Evolutionary conservation across 1,140 invertebrate genomes (phyloP).

Genomic region (Cydia strobilella): DNA sequence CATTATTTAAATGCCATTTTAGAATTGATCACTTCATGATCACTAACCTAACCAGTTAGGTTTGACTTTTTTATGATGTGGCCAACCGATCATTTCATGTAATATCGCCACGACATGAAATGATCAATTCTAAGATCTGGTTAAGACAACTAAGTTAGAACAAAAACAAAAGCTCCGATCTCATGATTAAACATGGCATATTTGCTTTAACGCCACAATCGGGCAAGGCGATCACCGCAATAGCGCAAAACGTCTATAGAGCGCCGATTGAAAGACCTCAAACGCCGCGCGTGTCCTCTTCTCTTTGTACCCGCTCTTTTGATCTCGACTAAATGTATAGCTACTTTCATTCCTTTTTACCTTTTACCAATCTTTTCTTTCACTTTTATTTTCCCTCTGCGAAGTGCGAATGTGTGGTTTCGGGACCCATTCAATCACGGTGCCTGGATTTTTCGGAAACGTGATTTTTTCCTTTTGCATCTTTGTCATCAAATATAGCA

Average conservation of each 20-base stretch:
- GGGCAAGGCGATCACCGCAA: constrained; percentile 19
- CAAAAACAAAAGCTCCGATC: not conserved
- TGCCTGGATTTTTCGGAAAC: too few species aligned
- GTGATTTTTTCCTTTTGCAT: constrained; percentile 2
- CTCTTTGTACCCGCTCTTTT: constrained; percentile 47
- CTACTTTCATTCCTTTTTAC: constrained; percentile 48
- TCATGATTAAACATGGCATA: constrained; percentile 23
- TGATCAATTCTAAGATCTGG: too few species aligned
- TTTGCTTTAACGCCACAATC: constrained; percentile 11
- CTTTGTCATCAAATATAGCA: not conserved
- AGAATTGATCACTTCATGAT: too few species aligned
- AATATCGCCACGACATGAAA: too few species aligned
- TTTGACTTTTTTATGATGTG: too few species aligned
- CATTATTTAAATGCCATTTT: too few species aligned
- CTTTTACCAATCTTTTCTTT: constrained; percentile 53
- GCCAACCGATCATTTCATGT: too few species aligned
- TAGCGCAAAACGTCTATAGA: constrained; percentile 8
- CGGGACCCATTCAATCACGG: constrained; percentile 28
- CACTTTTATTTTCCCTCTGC: constrained; percentile 35
- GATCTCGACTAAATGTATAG: constrained; percentile 44
- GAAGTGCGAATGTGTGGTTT: constrained; percentile 27
- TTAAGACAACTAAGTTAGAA: too few species aligned
- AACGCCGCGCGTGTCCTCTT: constrained; percentile 41
- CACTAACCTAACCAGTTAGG: too few species aligned
- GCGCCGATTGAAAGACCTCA: constrained; percentile 34